Conservation (phyloP, 2,888 invertebrate genomes). For the Dynastes hyllus region DNA sequence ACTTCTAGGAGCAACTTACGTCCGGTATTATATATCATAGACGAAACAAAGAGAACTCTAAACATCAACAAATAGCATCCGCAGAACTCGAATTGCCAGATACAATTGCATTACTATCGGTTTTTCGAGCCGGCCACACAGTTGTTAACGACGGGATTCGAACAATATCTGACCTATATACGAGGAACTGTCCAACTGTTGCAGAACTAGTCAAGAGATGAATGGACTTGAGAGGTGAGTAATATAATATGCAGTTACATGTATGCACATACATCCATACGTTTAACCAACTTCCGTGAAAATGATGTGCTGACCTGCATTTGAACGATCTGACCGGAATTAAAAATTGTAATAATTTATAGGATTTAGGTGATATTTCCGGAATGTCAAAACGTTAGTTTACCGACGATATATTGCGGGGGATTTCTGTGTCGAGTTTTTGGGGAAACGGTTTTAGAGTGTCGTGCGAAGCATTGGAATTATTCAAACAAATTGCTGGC, state of each 20-base stretch:
- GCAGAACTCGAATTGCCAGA: neutral
- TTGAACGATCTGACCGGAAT: constrained; percentile 30
- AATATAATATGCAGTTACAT: constrained; percentile 15
- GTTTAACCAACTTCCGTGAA: constrained; percentile 11
- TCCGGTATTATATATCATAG: neutral
- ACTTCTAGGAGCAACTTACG: neutral
- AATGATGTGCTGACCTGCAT: constrained; percentile 36
- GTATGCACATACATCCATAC: neutral
- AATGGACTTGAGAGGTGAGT: constrained; percentile 34
- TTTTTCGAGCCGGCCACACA: constrained; percentile 14
- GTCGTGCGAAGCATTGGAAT: constrained; percentile 9
- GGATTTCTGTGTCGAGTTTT: constrained; percentile 36
- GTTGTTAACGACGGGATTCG: constrained; percentile 22
- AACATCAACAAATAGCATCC: neutral
- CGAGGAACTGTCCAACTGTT: constrained; percentile 36
- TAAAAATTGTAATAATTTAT: constrained; percentile 45
- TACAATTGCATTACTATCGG: constrained; percentile 28
- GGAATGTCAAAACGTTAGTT: constrained; percentile 32
- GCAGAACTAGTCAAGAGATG: constrained; percentile 41
- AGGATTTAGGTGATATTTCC: constrained; percentile 14
- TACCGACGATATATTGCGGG: constrained; percentile 29
- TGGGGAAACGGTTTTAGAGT: constrained; percentile 30
- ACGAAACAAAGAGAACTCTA: neutral
- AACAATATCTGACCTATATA: constrained; percentile 42
- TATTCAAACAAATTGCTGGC: constrained; percentile 32